Base-by-base conservation (phyloP, 2,888 invertebrate species). In the Blastobasis adustella region DNA sequence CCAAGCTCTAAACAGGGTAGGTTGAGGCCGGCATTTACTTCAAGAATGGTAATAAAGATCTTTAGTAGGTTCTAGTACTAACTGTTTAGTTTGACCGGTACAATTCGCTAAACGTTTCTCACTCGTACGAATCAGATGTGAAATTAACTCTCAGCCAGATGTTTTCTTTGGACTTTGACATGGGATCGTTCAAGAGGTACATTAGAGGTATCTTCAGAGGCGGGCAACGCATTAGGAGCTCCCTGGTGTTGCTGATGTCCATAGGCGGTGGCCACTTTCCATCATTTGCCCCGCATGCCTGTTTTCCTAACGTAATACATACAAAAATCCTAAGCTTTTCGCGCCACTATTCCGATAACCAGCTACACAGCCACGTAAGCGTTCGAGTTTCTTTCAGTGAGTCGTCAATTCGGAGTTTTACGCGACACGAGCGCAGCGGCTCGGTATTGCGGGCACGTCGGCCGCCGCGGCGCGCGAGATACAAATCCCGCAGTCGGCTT, bases 401-500 rank as follows among this genome's bases (percentile, higher is more conserved):
- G 50, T 58, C 53, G 50, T 52, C 54, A 54, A 52, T 49, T 47
- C 39, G 40, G 49, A 51, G 46, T 47, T 49, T 51, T 52, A 50
- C 50, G 49, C 50, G 62, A 61, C 57, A 62, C 66, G 58, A 62
- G 64, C 69, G 62, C 59, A 63, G 57, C 60, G 58, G 10, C 53
- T 65, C 58, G 54, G 71, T 76, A 86, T 82, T 85, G 83, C 55
- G 58, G 69, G 73, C 86, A 87, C 86, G 86, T 82, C 69, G 60
- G 67, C 47, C 69, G 69, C 71, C 76, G 79, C 69, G 82, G 82
- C 75, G 78, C 76, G 79, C 78, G 76, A 77, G 74, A 80, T 79
- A 84, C 82, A 84, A 85, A 84, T 83, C 84, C 81, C 77, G 55
- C 56, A 75, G 74, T 23, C 23, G 23, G 23, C 23, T 23, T 23